Conservation (phyloP, 2,888 invertebrate species). For the Caenorhabditis zanzibari region DNA sequence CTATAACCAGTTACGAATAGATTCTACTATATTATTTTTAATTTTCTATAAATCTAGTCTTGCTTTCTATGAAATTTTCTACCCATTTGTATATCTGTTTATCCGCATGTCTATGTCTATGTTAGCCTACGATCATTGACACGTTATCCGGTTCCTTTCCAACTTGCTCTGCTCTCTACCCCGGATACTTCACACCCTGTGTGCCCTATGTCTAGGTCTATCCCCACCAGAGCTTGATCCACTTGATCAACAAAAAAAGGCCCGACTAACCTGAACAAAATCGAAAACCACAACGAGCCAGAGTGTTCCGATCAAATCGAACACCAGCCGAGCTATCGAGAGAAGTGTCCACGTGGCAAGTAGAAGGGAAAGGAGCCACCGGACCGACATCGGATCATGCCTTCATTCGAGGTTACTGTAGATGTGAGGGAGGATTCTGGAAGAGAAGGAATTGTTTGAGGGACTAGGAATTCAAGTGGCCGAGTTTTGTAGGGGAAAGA, state of each 20-base stretch:
- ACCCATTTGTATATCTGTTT: neutral
- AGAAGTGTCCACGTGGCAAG: conserved; percentile 76
- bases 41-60: too few species aligned
- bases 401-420: conserved; percentile 35
- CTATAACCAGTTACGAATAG: too few species aligned
- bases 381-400: conserved; percentile 60
- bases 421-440: neutral
- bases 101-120: neutral
- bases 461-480: too few species aligned
- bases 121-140: conserved; percentile 11
- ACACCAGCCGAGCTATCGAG: conserved; percentile 73
- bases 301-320: conserved; percentile 79
- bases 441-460: neutral
- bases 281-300: conserved; percentile 79
- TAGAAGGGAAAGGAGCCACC: conserved; percentile 67
- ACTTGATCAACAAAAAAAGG: conserved; percentile 30
- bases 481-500: too few species aligned
- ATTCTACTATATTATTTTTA: too few species aligned
- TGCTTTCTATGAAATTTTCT: too few species aligned
- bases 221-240: conserved; percentile 8
- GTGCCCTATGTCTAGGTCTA: conserved; percentile 10
- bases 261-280: conserved; percentile 74
- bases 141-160: conserved; percentile 3
- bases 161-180: neutral
- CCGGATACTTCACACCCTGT: neutral